Percentiles rank a stretch among this genome's conserved stretches.
These are phyloP conservation scores for Cydia strobilella DNA, from an alignment of 1,140 invertebrate species.

Conservation along the genomic window DNA sequence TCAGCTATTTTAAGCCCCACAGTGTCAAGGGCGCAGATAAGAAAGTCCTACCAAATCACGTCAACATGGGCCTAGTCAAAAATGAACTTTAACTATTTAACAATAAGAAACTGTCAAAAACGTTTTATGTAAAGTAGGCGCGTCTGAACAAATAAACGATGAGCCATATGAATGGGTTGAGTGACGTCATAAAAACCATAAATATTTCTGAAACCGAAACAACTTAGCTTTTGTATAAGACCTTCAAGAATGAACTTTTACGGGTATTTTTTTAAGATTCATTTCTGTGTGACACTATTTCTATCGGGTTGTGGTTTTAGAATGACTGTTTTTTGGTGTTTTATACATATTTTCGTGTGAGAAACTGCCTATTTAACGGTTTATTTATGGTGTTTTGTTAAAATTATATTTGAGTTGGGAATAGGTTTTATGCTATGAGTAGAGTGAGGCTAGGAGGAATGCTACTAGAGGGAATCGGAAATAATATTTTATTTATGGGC, in stretches of 20 bases:
- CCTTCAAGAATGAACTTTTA: neutral
- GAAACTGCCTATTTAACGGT: constrained; percentile 10
- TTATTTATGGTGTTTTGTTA: constrained; percentile 17
- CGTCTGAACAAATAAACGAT: neutral
- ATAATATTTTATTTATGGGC: constrained; percentile 4
- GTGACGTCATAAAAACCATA: constrained; percentile 13
- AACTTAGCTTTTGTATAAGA: neutral
- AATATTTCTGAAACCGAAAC: neutral
- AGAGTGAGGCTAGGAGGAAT: neutral
- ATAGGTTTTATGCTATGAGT: constrained; percentile 11
- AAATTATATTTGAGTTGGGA: constrained; percentile 7
- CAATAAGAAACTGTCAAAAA: neutral
- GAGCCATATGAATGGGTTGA: constrained; percentile 13
- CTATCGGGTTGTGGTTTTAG: neutral
- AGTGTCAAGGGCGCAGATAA: constrained; percentile 24
- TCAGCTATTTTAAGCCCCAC: constrained; percentile 3
- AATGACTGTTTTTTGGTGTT: neutral
- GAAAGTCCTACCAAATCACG: neutral
- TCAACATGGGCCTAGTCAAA: neutral
- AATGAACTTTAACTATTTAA: neutral
- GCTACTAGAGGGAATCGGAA: neutral
- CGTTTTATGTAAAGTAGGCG: no score
- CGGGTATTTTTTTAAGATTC: neutral
- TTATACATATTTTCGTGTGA: neutral
- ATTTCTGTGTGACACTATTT: neutral